A percentile compares a stretch with the other conserved stretches of the same genome.
Conservation (phyloP, 2,113 vertebrate species). For the Tragelaphus strepsiceros region DNA sequence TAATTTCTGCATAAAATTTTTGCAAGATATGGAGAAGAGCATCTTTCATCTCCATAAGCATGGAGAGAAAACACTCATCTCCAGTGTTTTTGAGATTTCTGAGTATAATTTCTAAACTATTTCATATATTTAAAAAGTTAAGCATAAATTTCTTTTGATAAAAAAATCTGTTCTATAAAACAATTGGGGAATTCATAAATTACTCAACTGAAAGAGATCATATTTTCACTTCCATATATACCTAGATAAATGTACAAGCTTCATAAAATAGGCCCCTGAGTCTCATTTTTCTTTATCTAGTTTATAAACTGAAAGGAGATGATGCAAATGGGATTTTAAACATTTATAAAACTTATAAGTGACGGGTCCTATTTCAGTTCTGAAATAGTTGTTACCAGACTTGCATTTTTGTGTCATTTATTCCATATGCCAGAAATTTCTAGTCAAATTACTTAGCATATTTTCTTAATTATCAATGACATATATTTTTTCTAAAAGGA, state of each 20-base stretch:
- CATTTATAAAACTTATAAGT: background rate
- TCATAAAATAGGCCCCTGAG: background rate
- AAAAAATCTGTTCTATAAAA: background rate
- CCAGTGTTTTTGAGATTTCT: background rate
- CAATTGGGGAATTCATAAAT: background rate
- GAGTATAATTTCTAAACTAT: background rate
- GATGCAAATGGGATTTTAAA: constrained; percentile 17
- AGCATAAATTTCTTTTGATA: background rate
- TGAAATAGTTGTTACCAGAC: background rate
- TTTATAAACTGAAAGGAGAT: constrained; percentile 44
- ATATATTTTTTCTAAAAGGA: background rate
- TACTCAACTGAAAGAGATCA: background rate
- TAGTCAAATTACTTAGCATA: background rate
- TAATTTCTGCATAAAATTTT: background rate
- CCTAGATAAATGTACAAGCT: background rate
- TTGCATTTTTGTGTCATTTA: background rate
- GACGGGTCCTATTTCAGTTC: background rate
- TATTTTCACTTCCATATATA: background rate
- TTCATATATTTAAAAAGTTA: background rate
- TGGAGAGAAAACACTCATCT: background rate
- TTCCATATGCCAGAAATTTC: background rate
- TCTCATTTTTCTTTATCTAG: background rate
- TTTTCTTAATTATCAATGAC: background rate
- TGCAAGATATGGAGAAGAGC: background rate
- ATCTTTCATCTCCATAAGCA: background rate